These are phyloP conservation scores for Acleris holmiana DNA, from an alignment of 2,888 invertebrate genomes.

Conservation along the genomic window DNA sequence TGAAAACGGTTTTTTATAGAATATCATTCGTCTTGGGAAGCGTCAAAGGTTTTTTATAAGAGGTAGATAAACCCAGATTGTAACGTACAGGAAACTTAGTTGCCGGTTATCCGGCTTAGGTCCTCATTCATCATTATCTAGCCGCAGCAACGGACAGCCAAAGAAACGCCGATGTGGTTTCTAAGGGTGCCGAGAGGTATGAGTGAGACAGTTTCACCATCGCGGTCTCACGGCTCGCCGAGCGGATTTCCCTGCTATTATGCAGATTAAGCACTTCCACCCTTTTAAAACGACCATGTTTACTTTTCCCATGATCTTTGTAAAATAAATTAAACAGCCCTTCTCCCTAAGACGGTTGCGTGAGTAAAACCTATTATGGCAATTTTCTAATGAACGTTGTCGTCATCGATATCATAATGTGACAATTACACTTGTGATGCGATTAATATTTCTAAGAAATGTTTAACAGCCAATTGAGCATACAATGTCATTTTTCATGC, in stretches of 20 bases:
- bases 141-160: no score
- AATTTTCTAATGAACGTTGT: slow-evolving; percentile 28
- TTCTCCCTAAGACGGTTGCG: slow-evolving; percentile 19
- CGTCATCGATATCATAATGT: slow-evolving; percentile 36
- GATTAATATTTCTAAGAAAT: slow-evolving; percentile 22
- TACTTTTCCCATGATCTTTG: background rate
- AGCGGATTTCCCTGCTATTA: slow-evolving; percentile 1
- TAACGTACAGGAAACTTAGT: no score
- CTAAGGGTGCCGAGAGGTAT: no score
- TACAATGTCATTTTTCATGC: no score
- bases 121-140: no score
- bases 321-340: background rate
- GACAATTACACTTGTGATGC: slow-evolving; percentile 29
- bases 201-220: background rate
- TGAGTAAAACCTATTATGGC: slow-evolving; percentile 16
- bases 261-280: slow-evolving; percentile 1
- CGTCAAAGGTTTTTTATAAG: no score
- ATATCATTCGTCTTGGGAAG: no score
- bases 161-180: no score
- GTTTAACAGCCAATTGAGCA: no score
- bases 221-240: background rate
- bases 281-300: background rate
- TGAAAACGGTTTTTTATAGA: no score
- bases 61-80: no score
- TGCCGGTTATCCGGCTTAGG: no score